A percentile compares a stretch with the other conserved stretches of the same genome.
Conservation (phyloP, 2,113 vertebrate species). For the Oophaga pumilio region DNA sequence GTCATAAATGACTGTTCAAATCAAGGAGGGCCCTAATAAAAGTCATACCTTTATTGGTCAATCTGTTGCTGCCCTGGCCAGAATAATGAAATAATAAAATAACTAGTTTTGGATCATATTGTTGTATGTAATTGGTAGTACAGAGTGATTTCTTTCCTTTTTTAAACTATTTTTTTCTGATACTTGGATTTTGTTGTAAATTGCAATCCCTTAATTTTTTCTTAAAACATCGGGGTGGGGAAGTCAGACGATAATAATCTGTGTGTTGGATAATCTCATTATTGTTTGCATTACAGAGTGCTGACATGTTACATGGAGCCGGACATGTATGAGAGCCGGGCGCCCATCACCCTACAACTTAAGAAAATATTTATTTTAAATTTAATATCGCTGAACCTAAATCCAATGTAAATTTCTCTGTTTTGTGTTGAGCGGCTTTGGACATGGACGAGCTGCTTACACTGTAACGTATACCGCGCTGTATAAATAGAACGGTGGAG, state of each 20-base stretch:
- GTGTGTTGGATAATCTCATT: neutral
- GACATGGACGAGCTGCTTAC: constrained; percentile 8
- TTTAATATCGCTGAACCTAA: neutral
- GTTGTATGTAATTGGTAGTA: too few relatives aligned
- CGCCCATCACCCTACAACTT: neutral
- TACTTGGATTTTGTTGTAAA: too few relatives aligned
- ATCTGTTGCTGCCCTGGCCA: too few relatives aligned
- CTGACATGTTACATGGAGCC: neutral
- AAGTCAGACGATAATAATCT: neutral
- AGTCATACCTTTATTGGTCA: too few relatives aligned
- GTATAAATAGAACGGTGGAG: neutral
- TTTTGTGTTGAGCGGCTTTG: constrained; percentile 19
- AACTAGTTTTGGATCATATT: too few relatives aligned
- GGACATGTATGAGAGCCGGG: neutral
- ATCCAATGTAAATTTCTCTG: constrained; percentile 2
- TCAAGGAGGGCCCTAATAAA: too few relatives aligned
- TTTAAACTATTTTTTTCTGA: too few relatives aligned
- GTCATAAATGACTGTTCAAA: too few relatives aligned
- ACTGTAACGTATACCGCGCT: constrained; percentile 31
- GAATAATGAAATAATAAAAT: too few relatives aligned
- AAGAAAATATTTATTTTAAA: constrained; percentile 3
- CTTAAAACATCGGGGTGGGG: too few relatives aligned
- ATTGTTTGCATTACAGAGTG: neutral
- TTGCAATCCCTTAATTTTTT: too few relatives aligned
- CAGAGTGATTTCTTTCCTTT: too few relatives aligned